phyloP scores from a whole-genome alignment of 2,113 vertebrate genomes.

The Anthoscopus minutus region DNA sequence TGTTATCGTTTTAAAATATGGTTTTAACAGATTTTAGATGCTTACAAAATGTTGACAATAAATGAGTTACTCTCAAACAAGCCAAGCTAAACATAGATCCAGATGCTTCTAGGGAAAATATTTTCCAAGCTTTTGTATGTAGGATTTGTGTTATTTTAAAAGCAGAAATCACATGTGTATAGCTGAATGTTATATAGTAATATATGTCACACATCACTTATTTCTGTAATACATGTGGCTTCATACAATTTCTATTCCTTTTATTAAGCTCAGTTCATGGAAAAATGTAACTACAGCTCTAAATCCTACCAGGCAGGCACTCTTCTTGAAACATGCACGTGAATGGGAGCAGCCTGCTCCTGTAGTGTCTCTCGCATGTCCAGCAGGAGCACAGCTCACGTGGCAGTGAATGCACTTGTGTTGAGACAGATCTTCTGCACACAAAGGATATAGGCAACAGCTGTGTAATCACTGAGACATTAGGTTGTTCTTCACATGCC shows the following conservation, averaged over 20 bases:
- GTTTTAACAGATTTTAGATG: background rate
- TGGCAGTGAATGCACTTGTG: background rate
- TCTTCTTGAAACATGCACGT: background rate
- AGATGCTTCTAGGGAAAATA: background rate
- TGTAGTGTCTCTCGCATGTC: fast-evolving
- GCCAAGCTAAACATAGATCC: background rate
- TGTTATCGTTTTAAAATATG: background rate
- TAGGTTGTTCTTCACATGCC: background rate
- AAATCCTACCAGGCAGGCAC: background rate
- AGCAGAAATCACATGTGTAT: background rate
- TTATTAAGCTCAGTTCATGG: background rate
- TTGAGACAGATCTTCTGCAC: background rate
- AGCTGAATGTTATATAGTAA: background rate
- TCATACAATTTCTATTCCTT: background rate
- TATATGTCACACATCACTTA: background rate
- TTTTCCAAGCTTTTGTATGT: background rate
- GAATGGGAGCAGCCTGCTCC: background rate
- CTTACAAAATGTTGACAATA: background rate
- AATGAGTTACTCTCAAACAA: background rate
- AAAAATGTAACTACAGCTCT: background rate
- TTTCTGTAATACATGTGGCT: background rate
- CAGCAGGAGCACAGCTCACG: background rate
- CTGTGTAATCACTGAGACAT: background rate
- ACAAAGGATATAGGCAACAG: background rate
- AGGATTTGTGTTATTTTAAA: background rate